Evolutionary conservation across 2,888 invertebrate genomes (phyloP).

Genomic region (Melanostoma scalare): DNA sequence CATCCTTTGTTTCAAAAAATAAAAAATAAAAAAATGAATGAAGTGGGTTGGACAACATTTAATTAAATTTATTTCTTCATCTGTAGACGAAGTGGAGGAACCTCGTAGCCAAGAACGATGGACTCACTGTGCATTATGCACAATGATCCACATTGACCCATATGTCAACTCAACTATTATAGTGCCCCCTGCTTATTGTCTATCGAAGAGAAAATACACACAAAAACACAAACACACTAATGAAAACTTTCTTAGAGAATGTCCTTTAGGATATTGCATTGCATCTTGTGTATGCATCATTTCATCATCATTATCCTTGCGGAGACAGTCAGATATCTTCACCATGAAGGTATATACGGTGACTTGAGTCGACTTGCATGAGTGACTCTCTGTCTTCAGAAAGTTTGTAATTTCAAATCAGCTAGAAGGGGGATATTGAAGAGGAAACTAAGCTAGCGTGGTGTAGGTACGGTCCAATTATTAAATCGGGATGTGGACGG

Average conservation of each 20-base stretch:
- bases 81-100: neutral
- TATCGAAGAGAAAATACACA: neutral
- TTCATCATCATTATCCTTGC: constrained; percentile 39
- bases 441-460: constrained; percentile 15
- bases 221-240: neutral
- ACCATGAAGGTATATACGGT: constrained; percentile 15
- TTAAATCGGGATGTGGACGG: neutral
- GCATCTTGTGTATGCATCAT: constrained; percentile 5
- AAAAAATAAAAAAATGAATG: neutral
- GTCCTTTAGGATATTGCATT: constrained; percentile 22
- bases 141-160: constrained; percentile 4
- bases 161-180: constrained; percentile 3
- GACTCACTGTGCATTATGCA: neutral
- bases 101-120: neutral
- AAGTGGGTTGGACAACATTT: constrained; percentile 1
- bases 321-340: constrained; percentile 24
- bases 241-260: constrained; percentile 12
- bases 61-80: constrained; percentile 36
- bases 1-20: neutral
- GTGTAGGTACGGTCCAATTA: constrained; percentile 10
- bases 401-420: constrained; percentile 19
- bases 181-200: neutral
- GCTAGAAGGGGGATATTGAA: neutral
- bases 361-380: constrained; percentile 8
- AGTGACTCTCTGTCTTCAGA: neutral